Evolutionary conservation across 2,113 vertebrate genomes (phyloP), one percentile per base, ranked within the genome.

Genomic region (Mugil cephalus): DNA sequence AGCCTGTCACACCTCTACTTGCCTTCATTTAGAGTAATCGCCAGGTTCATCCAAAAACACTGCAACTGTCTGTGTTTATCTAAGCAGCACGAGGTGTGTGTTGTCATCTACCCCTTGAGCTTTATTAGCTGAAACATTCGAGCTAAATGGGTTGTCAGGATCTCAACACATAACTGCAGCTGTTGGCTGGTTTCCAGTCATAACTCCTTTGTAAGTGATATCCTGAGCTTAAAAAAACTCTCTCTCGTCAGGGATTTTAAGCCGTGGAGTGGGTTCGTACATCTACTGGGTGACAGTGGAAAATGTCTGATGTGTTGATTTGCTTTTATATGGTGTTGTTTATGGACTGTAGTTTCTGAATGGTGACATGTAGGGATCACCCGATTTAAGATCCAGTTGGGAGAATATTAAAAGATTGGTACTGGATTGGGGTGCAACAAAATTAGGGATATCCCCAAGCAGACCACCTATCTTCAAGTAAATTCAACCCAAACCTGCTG

Each of bases 131-230:
- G 58, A 64, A 87, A 64, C 63, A 42, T 52, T 62, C 50, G 59
- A 77, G 67, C 10, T 68, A 91, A 72, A 53, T 59, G 36, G 30
- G 63, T 64, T 75, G 79, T 89, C 78, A 84, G 66, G 75, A 86
- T 76, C 71, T 74, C 47, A 60, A 80, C 64, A 77, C 55, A 24
- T 14, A 58, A 58, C 56, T 48, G 58, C 76, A 82, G 84, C 84
- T 80, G 79, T 54, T 91, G 89, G 89, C 85, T 53, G 17, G 30
- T 53, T 34, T 80, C 84, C 89, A 91, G 21, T 67, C 58, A 11
- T 30, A 82, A 34, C 75, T 11, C 24, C 54, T 83, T 63, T 66
- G 83, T 66, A 78, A 79, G 46, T 53, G 66, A 89, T 85, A 86
- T 84, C 72, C 39, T 76, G 69, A 66, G 47, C 47, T 79, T 10